A percentile compares a stretch with the other conserved stretches of the same genome.
Evolutionary conservation across 2,888 invertebrate genomes (phyloP).

Genomic region (Pandemis heparana): DNA sequence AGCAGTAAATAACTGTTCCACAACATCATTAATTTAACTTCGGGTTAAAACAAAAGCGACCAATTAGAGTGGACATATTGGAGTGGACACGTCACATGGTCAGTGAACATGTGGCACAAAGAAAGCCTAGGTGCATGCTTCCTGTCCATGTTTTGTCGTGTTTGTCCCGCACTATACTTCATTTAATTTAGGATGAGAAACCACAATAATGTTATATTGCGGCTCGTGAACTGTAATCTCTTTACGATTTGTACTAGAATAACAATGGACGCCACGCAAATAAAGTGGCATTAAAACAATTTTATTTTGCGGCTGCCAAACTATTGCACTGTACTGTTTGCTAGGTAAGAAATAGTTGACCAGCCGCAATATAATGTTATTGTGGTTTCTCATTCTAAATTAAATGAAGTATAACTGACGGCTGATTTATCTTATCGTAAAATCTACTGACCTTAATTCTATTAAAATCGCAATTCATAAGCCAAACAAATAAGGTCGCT

Average conservation of each 20-base stretch:
- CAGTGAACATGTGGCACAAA: slow-evolving; percentile 59
- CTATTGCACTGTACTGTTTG: no score
- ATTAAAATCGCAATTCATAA: slow-evolving; percentile 8
- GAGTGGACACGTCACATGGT: slow-evolving; percentile 57
- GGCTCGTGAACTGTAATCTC: no score
- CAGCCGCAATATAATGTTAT: no score
- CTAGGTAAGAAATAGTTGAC: no score
- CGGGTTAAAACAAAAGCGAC: slow-evolving; percentile 39
- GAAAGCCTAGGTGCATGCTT: slow-evolving; percentile 54
- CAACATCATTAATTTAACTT: slow-evolving; percentile 11
- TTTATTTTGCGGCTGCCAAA: no score
- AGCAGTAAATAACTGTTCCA: background rate
- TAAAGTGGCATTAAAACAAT: no score
- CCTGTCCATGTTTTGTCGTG: slow-evolving; percentile 49
- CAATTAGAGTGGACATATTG: slow-evolving; percentile 56
- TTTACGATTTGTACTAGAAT: no score
- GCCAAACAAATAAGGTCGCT: slow-evolving; percentile 12
- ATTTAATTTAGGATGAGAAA: no score
- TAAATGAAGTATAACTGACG: no score
- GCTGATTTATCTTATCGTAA: slow-evolving; percentile 18
- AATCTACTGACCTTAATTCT: slow-evolving; percentile 8
- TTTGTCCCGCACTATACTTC: slow-evolving; percentile 46
- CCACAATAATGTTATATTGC: no score
- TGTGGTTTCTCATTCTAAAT: no score
- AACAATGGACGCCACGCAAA: no score